Conservation (phyloP, 2,888 invertebrate species). For the Mayetiola destructor region DNA sequence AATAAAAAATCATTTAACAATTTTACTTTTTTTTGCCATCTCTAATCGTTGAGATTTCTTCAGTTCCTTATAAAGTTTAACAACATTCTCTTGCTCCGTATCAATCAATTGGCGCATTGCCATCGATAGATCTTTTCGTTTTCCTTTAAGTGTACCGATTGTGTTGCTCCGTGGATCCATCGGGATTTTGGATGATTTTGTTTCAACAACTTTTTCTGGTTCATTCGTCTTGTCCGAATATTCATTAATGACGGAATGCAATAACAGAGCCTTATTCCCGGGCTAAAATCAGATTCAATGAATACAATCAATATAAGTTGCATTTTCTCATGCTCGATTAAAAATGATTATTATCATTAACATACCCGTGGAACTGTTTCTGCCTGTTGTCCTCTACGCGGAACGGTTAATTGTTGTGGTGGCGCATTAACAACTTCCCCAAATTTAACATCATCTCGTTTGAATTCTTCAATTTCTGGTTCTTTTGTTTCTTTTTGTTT, state of each 20-base stretch:
- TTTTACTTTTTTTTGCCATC: neutral
- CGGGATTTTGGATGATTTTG: neutral
- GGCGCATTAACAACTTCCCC: constrained; percentile 63
- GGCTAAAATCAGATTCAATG: constrained; percentile 38
- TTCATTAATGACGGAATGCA: constrained; percentile 23
- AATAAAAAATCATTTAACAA: neutral
- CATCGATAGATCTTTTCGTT: constrained; percentile 44
- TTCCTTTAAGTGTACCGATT: constrained; percentile 37
- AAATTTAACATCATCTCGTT: constrained; percentile 52
- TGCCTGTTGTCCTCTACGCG: constrained; percentile 36
- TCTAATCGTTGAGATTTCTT: constrained; percentile 31
- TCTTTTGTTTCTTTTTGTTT: constrained; percentile 21
- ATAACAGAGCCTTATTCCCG: constrained; percentile 46
- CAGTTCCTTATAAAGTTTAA: constrained; percentile 43
- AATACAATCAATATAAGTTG: neutral
- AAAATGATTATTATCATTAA: constrained; percentile 15
- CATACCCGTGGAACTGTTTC: constrained; percentile 35
- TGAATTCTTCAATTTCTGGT: constrained; percentile 36
- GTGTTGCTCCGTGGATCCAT: constrained; percentile 5
- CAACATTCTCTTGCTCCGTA: constrained; percentile 41
- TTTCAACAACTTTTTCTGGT: no score
- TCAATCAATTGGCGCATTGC: constrained; percentile 45
- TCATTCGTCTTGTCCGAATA: neutral
- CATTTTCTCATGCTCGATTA: constrained; percentile 20
- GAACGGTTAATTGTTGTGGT: constrained; percentile 43